Base-by-base conservation (phyloP, 2,888 invertebrate species). In the Pardosa pseudoannulata region DNA sequence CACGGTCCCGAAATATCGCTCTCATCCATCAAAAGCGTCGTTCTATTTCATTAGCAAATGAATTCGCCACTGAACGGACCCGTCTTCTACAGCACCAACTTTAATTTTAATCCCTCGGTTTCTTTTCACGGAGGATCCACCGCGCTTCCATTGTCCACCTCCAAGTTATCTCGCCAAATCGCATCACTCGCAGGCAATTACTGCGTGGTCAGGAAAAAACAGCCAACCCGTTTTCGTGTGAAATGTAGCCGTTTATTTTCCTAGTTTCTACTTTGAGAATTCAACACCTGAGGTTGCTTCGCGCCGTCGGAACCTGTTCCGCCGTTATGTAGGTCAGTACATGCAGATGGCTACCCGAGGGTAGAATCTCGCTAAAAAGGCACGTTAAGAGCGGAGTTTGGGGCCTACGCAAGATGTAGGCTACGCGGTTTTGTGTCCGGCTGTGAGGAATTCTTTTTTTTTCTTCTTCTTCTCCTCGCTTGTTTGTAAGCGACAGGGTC, bases 191-290 rank as follows among this genome's bases (percentile, higher is more conserved):
- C 32, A 13, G 27, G 39, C 71, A 75, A 71, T 82, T 75, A 68
- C 39, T 5, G 32, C 64, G 36, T 71, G 62, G 70, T 70, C 79
- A 72, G 64, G 56, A 56, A 56, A n/a, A n/a, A 56, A 23, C 71
- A 41, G 27, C 72, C 64, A 67, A 75, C 82, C 75, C 75, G 82
- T 82, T 82, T 67, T 74, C 41, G 82, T 82, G 82, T 75, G 74
- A 81, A 81, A 81, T 68, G 74, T 0, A 28, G 75, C 75, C 31
- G 39, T 62, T 73, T 65, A 46, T 79, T 72, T 82, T 64, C 75
- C 75, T 32, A 71, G 75, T 82, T 76, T 75, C 82, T 75, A 82
- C 82, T 82, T 82, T 82, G 68, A 82, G 82, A 82, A 82, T 82
- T 76, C 82, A 68, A 82, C 82, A 76, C 82, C 82, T 70, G 68